Evolutionary conservation across 2,797 vertebrate species (phyloP), one percentile per base, ranked within the genome.

Genomic region (Heliangelus exortis): DNA sequence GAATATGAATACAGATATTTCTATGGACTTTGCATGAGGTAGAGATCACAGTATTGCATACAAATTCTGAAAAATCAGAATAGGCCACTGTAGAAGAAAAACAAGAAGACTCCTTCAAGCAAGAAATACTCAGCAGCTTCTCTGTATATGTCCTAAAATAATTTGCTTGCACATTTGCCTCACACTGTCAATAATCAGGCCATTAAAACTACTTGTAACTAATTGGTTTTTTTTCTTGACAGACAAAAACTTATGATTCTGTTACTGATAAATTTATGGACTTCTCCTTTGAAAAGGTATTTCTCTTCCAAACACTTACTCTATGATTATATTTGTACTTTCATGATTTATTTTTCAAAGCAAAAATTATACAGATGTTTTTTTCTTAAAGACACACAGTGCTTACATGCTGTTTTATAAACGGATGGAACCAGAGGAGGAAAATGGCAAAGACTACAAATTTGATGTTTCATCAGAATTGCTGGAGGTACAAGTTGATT

Each of bases 241-340:
- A 99, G 99, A 99, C 99, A 16, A 99, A 99, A 97, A 99, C 99
- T 8, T 99, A 99, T 2, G 99, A 99, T 98, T 99, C 99, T 5
- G 99, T 99, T 84, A 99, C 99, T 7, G 99, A 99, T 97, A 99
- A 99, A 96, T 99, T 99, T 94, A 99, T 99, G 99, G 99, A 99
- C 96, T 99, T 99, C 97, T 99, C 99, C 80, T 99, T 99, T 97
- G 99, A 99, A 98, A 99, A 99, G 99, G 99, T 99, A 97, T 97
- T 96, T 78, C 65, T 96, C 47, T 74, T 57, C 47, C 33, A 63
- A 82, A 50, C 21, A 39, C 65, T 81, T 76, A 15, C 53, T 81
- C 22, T 48, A 17, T 94, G 76, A 57, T 61, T 13, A 6, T 68
- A 36, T 83, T 95, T 96, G 66, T 92, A 68, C 36, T 90, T 57